Base-by-base conservation (phyloP, 2,888 invertebrate species). In the Hirudinaria manillensis region DNA sequence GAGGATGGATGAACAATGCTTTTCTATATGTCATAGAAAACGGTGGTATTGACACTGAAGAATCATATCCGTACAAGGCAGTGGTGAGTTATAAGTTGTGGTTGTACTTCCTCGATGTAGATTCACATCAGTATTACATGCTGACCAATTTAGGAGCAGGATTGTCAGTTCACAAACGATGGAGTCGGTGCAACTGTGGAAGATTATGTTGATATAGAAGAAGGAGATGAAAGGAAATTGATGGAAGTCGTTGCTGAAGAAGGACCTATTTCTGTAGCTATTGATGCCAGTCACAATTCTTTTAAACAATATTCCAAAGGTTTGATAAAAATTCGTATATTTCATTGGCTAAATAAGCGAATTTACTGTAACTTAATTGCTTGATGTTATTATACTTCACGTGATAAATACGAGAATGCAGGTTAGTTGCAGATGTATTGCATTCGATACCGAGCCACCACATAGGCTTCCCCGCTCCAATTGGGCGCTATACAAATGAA, bases 261-360 rank as follows among this genome's bases (percentile, higher is more conserved):
- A 77, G 94, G 94, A 0, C 94, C 94, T 13, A 88, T 94, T 68
- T 89, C 93, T 13, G 90, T 94, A 72, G 94, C 93, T 81, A 94
- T 94, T 83, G 94, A 95, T 88, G 94, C 94, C 78, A 90, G 91
- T 67, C 79, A 78, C 38, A 21, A 1, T 36, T 78, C 79, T 24
- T 80, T 80, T 77, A 77, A 78, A 70, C 70, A 76, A 24, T 80
- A 80, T 65, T 51, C 72, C 21, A 61, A 70, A 51, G 80, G 79
- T 78, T 32, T 7, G 45, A 13, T n/a, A n/a, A 16, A 16, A 16
- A 45, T 45, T 45, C 16, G 45, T 45, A 10, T 45, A 13, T 34
- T 32, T 24, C 24, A 65, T 19, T 7, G 1, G 19, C 21, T 65
- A 13, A 13, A 3, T 13, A 65, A 29, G 21, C 7, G 13, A 65